Conservation (phyloP, 2,888 invertebrate species). For the Colostygia pectinataria region DNA sequence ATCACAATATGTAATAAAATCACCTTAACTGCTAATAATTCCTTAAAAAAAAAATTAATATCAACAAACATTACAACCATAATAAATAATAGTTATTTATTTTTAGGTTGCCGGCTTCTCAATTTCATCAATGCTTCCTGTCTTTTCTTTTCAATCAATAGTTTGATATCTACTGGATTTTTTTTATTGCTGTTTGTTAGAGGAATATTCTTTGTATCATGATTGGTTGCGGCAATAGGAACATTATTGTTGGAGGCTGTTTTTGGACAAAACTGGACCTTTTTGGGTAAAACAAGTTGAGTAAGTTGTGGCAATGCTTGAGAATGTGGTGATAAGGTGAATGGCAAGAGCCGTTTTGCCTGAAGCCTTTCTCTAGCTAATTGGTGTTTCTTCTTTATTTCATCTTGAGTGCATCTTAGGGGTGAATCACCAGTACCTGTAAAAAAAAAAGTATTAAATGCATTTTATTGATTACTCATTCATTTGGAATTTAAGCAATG, state of each 20-base stretch:
- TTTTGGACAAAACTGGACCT: conserved; percentile 55
- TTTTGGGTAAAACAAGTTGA: conserved; percentile 35
- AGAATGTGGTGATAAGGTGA: conserved; percentile 56
- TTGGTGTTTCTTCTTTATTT: conserved; percentile 84
- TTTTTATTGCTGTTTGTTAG: conserved; percentile 12
- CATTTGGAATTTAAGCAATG: too few relatives aligned
- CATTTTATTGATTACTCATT: too few relatives aligned
- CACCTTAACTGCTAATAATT: conserved; percentile 24
- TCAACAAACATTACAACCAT: conserved; percentile 19
- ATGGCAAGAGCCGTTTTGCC: conserved; percentile 75
- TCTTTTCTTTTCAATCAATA: conserved; percentile 72
- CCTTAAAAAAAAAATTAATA: conserved; percentile 10
- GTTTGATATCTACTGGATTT: conserved; percentile 51
- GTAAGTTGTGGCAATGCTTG: conserved; percentile 27
- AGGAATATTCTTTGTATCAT: conserved; percentile 26
- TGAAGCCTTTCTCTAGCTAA: conserved; percentile 84
- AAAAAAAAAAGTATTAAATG: conserved; percentile 23
- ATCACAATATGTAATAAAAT: conserved; percentile 21
- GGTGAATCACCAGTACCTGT: conserved; percentile 61
- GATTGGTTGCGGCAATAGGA: conserved; percentile 24
- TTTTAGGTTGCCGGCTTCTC: conserved; percentile 59
- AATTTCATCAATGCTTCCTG: conserved; percentile 75
- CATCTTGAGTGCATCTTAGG: conserved; percentile 80
- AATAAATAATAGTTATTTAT: conserved; percentile 32
- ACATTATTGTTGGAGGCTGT: conserved; percentile 39